Conservation (phyloP, 2,113 vertebrate species). For the Salvelinus namaycush region DNA sequence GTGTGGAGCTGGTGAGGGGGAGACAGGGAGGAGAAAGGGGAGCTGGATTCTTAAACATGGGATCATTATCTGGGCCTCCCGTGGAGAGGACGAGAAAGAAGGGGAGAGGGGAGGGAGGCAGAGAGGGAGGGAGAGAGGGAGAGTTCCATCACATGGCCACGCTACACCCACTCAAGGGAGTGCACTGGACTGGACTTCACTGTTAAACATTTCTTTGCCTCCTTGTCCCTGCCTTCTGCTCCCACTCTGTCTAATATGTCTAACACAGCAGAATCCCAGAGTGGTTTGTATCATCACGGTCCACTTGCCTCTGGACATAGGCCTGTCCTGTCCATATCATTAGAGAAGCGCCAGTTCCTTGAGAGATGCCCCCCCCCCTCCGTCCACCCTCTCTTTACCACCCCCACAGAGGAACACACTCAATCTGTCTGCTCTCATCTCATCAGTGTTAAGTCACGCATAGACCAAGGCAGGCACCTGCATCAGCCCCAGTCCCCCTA, state of each 20-base stretch:
- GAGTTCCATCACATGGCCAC: not conserved
- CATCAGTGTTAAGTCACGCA: constrained; percentile 20
- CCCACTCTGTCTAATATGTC: no score
- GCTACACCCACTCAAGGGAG: constrained; percentile 11
- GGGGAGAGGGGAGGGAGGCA: not conserved
- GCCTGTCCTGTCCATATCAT: no score
- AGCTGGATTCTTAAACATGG: constrained; percentile 41
- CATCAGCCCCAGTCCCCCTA: not conserved
- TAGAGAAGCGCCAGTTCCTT: no score
- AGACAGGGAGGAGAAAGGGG: constrained; percentile 4
- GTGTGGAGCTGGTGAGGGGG: constrained; percentile 27
- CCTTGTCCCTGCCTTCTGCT: no score
- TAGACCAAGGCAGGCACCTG: constrained; percentile 13
- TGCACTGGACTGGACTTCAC: no score
- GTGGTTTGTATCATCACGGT: no score
- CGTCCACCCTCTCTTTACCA: not conserved
- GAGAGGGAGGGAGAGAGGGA: not conserved
- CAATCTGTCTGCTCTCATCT: constrained; percentile 9
- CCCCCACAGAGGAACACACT: not conserved
- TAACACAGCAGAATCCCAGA: no score
- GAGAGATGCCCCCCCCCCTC: not conserved
- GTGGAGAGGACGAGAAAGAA: constrained; percentile 20
- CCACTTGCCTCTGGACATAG: no score
- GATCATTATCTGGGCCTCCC: constrained; percentile 55
- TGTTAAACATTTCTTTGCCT: no score